Conservation (phyloP, 2,797 vertebrate genomes). For the Myripristis murdjan region DNA sequence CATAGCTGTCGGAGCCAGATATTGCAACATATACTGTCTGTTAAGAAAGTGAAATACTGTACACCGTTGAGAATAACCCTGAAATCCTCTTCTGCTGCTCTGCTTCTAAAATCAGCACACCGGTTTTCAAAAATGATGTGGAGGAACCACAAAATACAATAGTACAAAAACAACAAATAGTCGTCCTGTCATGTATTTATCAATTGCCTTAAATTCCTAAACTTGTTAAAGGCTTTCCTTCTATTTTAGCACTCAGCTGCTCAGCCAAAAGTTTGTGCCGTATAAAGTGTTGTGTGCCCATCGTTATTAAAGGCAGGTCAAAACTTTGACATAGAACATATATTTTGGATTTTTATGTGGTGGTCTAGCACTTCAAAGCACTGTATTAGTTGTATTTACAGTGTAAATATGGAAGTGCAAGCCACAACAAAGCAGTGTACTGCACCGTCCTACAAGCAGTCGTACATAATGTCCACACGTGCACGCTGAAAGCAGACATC, state of each 20-base stretch:
- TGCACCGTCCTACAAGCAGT: background rate
- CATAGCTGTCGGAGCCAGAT: background rate
- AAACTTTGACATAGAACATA: background rate
- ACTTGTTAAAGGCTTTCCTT: too few relatives aligned
- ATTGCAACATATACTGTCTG: too few relatives aligned
- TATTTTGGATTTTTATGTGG: background rate
- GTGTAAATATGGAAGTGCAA: background rate
- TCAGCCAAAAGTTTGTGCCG: background rate
- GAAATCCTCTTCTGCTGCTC: too few relatives aligned
- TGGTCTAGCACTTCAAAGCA: background rate
- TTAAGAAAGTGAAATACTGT: too few relatives aligned
- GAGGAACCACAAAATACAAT: background rate
- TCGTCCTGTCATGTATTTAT: too few relatives aligned
- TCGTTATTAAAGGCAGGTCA: background rate
- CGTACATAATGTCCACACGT: background rate
- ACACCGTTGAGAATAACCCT: too few relatives aligned
- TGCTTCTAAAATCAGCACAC: too few relatives aligned
- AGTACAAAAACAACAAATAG: too few relatives aligned
- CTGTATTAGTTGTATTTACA: slow-evolving; percentile 1
- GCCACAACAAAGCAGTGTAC: background rate
- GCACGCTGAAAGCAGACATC: background rate
- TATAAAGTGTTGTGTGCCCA: background rate
- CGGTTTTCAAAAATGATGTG: too few relatives aligned
- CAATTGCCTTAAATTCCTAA: too few relatives aligned
- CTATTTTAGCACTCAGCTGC: too few relatives aligned